Evolutionary conservation across 2,888 invertebrate genomes (phyloP), one percentile per base, ranked within the genome.

Genomic region (Orgyia antiqua): DNA sequence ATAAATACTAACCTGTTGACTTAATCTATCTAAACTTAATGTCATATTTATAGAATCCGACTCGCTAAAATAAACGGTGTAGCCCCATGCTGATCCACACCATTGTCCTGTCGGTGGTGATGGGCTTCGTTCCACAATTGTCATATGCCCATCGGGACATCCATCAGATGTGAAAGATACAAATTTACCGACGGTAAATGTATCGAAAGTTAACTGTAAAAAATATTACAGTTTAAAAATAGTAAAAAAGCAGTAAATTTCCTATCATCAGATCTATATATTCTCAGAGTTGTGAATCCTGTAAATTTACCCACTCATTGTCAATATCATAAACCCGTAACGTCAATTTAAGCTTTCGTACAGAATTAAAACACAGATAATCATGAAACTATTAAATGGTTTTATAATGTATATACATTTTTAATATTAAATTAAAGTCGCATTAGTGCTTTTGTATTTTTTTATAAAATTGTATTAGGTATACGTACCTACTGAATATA

Each of bases 61-160:
- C 75, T 94, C 94, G 70, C 93, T 94, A 87, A 94, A 94, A 76
- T 94, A 94, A 27, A 94, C 94, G 1, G 93, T 93, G 71, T 94
- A 93, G 4, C 94, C 93, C 92, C 93, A 93, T 1, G 93, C 93
- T 24, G 92, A 92, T 24, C 94, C 94, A 51, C 94, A 94, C 94
- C 94, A 94, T 68, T 93, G 92, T 4, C 94, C 94, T 2, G 91
- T 90, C 4, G 92, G 91, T 0, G 90, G 88, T 0, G 92, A 91
- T 0, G 92, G 88, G 49, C 91, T 91, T 27, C 89, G 84, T 68
- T 94, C 94, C 46, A 89, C 88, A 42, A 94, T 93, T 37, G 90
- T 92, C 89, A 94, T 92, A 74, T 91, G 91, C n/a, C 94, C 94
- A 56, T 93, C 93, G 0, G 93, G 93, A 70, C 94, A 94, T 10